Percentiles rank a stretch among this genome's conserved stretches.
Conservation (phyloP, 2,113 vertebrate species). For the Astur gentilis region DNA sequence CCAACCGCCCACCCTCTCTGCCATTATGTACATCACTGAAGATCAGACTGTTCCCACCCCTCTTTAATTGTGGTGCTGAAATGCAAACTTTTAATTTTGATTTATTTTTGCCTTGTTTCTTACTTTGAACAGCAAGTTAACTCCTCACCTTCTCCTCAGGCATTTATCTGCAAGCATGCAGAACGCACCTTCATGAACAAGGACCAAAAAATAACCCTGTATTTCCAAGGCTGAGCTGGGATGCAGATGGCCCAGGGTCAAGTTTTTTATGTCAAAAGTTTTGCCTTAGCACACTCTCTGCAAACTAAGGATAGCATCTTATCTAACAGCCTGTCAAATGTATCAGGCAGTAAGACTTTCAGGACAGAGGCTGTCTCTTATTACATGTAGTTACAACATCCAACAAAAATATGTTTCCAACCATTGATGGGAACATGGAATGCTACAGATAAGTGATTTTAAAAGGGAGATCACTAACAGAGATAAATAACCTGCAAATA, state of each 20-base stretch:
- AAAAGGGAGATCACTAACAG: background rate
- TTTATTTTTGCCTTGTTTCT: background rate
- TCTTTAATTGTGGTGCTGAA: background rate
- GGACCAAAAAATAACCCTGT: background rate
- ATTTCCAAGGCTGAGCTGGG: background rate
- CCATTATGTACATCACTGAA: background rate
- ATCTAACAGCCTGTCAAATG: background rate
- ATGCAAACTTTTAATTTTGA: background rate
- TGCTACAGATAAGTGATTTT: background rate
- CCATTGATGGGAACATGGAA: accelerated
- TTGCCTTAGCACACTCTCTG: background rate
- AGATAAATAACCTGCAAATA: background rate
- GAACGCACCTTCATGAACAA: background rate
- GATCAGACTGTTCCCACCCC: conserved; percentile 15
- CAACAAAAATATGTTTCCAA: background rate
- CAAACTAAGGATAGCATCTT: background rate
- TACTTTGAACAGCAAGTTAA: background rate
- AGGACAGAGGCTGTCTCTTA: background rate
- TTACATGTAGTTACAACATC: background rate
- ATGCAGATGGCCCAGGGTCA: background rate
- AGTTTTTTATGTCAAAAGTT: background rate
- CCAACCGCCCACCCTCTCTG: conserved; percentile 48
- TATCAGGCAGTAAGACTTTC: background rate
- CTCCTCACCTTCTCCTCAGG: background rate
- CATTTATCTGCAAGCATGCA: background rate